A percentile compares a stretch with the other conserved stretches of the same genome.
Conservation (phyloP, 2,113 vertebrate genomes). For the Muntiacus reevesi region DNA sequence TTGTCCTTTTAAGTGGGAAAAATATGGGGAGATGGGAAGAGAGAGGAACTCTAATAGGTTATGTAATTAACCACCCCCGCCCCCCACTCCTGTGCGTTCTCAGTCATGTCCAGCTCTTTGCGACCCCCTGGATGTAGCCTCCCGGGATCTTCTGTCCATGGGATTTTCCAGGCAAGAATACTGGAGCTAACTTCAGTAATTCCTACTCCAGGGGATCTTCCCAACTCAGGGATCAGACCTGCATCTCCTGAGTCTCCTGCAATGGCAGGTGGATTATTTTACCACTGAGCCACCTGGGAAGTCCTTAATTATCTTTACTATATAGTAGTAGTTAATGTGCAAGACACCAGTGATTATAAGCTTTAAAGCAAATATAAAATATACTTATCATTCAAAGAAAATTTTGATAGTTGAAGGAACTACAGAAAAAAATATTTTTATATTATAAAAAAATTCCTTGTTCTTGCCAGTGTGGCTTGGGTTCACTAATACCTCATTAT, state of each 20-base stretch:
- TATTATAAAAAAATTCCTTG: background rate
- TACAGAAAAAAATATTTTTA: background rate
- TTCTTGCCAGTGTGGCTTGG: background rate
- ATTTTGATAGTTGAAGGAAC: background rate
- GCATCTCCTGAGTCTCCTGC: background rate
- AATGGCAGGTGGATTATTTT: background rate
- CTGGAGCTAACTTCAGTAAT: background rate
- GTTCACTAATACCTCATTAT: slow-evolving; percentile 55
- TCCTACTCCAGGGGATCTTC: background rate
- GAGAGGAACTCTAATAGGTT: background rate
- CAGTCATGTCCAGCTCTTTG: background rate
- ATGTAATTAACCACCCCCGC: background rate
- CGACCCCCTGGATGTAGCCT: background rate
- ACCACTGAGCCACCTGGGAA: background rate
- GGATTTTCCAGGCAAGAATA: background rate
- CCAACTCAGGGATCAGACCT: background rate
- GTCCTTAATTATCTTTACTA: background rate
- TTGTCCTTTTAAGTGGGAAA: background rate
- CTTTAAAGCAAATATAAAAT: background rate
- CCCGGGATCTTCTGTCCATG: background rate
- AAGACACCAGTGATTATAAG: background rate
- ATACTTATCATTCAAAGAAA: background rate
- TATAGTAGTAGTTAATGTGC: background rate
- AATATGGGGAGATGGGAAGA: background rate
- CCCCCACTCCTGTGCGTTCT: background rate